Percentiles rank a stretch among this genome's conserved stretches.
These are phyloP conservation scores for Cetonia aurata DNA, from an alignment of 2,888 invertebrate species.

Conservation along the genomic window DNA sequence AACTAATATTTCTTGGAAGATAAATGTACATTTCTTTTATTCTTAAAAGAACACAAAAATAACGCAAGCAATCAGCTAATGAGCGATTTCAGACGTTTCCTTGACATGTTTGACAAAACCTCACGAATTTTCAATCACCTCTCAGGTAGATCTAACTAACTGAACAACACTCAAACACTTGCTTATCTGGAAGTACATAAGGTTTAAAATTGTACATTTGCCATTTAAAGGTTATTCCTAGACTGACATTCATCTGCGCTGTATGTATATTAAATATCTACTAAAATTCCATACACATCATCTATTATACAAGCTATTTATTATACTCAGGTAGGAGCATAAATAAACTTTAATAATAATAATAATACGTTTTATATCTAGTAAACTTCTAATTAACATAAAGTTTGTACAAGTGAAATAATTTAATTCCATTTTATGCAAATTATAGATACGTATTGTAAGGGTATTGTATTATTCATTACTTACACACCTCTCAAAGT, in stretches of 20 bases:
- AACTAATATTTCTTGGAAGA: conserved; percentile 45
- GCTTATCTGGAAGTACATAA: conserved; percentile 38
- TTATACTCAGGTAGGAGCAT: too few species aligned
- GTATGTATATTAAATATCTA: not conserved
- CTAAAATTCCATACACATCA: too few species aligned
- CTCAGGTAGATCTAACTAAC: conserved; percentile 41
- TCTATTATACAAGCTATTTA: too few species aligned
- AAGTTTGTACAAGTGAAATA: too few species aligned
- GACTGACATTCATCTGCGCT: not conserved
- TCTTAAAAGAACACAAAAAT: not conserved
- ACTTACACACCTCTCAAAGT: too few species aligned
- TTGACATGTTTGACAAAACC: conserved; percentile 60
- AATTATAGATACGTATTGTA: too few species aligned
- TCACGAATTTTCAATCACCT: conserved; percentile 53
- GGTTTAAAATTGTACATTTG: conserved; percentile 34
- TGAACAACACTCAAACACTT: conserved; percentile 23
- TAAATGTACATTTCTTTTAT: conserved; percentile 47
- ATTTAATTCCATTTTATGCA: too few species aligned
- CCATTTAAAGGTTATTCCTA: conserved; percentile 43
- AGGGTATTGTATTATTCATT: too few species aligned
- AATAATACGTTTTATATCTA: too few species aligned
- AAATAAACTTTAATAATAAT: not conserved
- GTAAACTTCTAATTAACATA: not conserved
- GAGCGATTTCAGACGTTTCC: conserved; percentile 52
- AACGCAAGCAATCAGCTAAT: conserved; percentile 4